Percentiles rank a stretch among this genome's conserved stretches.
These are phyloP conservation scores for Rutilus rutilus DNA, from an alignment of 2,113 vertebrate genomes.

Conservation along the genomic window DNA sequence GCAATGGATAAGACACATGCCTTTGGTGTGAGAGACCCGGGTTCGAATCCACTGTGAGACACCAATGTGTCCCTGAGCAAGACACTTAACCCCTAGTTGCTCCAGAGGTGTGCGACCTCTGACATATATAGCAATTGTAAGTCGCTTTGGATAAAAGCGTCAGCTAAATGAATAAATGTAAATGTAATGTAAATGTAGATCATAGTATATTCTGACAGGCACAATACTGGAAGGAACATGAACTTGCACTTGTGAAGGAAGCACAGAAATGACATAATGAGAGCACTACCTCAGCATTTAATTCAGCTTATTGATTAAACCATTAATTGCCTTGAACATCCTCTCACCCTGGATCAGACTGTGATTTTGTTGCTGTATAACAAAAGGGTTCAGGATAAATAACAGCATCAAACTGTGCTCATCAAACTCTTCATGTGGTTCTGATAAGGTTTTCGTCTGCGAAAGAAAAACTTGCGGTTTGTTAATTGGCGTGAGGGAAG, in stretches of 20 bases:
- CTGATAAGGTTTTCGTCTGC: constrained; percentile 11
- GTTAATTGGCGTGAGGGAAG: not conserved
- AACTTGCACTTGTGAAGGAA: not conserved
- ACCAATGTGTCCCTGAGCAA: no score
- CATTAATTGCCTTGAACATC: not conserved
- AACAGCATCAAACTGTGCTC: constrained; percentile 9
- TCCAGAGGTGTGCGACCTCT: no score
- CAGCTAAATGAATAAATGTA: no score
- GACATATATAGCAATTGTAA: no score
- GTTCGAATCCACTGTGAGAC: no score
- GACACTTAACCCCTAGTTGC: no score
- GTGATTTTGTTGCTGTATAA: constrained; percentile 11
- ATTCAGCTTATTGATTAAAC: constrained; percentile 11
- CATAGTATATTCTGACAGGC: not conserved
- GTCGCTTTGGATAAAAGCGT: no score
- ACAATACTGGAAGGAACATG: not conserved
- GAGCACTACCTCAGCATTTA: not conserved
- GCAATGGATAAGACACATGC: no score
- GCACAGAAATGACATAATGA: constrained; percentile 19
- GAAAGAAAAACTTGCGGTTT: not conserved
- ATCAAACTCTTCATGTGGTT: constrained; percentile 28
- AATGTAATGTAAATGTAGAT: no score
- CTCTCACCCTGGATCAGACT: constrained; percentile 1
- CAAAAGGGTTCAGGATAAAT: constrained; percentile 5
- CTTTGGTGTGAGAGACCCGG: no score